Evolutionary conservation across 2,797 vertebrate genomes (phyloP).

Genomic region (Argya squamiceps): DNA sequence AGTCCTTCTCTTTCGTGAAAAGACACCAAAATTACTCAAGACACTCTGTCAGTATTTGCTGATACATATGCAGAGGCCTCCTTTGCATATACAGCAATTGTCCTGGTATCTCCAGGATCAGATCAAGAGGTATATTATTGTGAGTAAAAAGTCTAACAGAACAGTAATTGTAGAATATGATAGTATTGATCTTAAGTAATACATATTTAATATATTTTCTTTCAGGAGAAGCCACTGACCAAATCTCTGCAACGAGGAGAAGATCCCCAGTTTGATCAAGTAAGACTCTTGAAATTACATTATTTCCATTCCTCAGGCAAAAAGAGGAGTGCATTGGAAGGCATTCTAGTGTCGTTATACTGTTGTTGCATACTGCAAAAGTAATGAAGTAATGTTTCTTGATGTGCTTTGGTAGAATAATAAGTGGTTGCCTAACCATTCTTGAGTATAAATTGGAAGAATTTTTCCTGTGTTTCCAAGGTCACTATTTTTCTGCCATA

Average conservation of each 20-base stretch:
- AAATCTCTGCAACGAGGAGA: constrained; percentile 97
- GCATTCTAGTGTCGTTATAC: background rate
- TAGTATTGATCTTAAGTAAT: background rate
- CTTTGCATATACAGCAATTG: background rate
- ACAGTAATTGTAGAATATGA: background rate
- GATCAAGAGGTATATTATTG: background rate
- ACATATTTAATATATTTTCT: constrained; percentile 22
- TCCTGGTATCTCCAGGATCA: background rate
- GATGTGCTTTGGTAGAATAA: background rate
- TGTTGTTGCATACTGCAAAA: background rate
- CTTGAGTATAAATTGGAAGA: background rate
- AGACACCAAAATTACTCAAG: background rate
- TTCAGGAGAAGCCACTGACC: constrained; percentile 93
- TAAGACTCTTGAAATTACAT: constrained; percentile 70
- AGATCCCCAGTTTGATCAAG: constrained; percentile 97
- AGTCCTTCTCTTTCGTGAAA: background rate
- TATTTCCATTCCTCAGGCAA: background rate
- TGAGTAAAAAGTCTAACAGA: background rate
- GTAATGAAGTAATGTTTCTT: background rate
- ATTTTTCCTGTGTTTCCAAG: background rate
- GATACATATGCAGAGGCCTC: background rate
- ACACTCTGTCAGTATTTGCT: background rate
- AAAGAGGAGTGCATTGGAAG: background rate
- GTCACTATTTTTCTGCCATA: background rate
- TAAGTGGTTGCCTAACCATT: background rate